A percentile compares a stretch with the other conserved stretches of the same genome.
Conservation (phyloP, 2,797 vertebrate genomes). For the Nyctalus aviator region DNA sequence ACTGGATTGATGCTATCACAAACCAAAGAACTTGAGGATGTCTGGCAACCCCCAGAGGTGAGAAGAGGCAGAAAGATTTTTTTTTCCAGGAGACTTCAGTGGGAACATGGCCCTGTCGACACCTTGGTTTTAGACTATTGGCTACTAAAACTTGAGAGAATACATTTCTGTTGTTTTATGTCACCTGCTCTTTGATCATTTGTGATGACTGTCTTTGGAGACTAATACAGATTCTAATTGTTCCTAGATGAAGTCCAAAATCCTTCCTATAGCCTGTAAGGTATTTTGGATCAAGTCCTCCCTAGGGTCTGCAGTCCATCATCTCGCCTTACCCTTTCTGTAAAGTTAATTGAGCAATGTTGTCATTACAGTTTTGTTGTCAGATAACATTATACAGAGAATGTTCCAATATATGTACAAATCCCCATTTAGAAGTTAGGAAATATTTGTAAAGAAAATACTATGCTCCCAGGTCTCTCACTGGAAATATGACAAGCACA, state of each 20-base stretch:
- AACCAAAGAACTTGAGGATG: not conserved
- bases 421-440: not conserved
- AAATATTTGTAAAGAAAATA: not conserved
- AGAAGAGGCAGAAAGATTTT: not conserved
- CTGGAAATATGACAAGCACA: not conserved
- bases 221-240: not conserved
- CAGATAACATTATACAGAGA: not conserved
- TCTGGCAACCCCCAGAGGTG: not conserved
- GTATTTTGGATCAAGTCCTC: not conserved
- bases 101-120: too few species aligned
- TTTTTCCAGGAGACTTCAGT: not conserved
- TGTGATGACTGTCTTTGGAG: not conserved
- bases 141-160: not conserved
- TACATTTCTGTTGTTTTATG: not conserved
- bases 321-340: not conserved
- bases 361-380: not conserved
- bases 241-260: not conserved
- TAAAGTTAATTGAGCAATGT: not conserved
- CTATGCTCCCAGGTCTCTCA: not conserved
- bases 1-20: not conserved
- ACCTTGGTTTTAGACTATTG: not conserved
- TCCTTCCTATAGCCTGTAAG: not conserved
- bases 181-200: not conserved
- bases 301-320: not conserved
- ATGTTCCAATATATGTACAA: not conserved